A percentile compares a stretch with the other conserved stretches of the same genome.
Conservation (phyloP, 1,140 invertebrate species). For the Sycobia sp. region DNA sequence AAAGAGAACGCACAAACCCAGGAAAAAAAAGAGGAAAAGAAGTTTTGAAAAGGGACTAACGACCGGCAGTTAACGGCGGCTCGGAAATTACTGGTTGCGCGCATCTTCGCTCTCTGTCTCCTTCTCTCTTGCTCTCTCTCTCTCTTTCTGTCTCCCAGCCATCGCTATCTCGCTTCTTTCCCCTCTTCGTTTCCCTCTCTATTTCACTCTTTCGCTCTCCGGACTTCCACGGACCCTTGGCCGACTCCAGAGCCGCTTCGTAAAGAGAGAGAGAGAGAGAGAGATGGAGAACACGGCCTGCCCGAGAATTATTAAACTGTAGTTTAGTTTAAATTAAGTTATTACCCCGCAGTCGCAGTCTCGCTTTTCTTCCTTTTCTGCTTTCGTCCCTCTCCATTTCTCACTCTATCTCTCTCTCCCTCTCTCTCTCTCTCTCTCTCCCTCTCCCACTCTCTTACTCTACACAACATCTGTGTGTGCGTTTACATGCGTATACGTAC, state of each 20-base stretch:
- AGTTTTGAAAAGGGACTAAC: conserved; percentile 65
- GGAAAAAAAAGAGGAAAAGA: conserved; percentile 50
- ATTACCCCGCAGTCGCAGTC: conserved; percentile 56
- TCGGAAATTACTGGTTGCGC: conserved; percentile 62
- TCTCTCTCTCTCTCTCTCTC: conserved; percentile 6
- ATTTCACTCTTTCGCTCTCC: too few species aligned
- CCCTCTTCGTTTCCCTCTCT: too few species aligned
- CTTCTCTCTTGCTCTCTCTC: conserved; percentile 47
- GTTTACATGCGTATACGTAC: conserved; percentile 41
- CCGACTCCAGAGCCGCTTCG: too few species aligned
- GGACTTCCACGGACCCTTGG: too few species aligned
- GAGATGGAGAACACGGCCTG: conserved; percentile 29
- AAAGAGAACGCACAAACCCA: conserved; percentile 14
- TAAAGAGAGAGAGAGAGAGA: background rate
- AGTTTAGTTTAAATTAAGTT: conserved; percentile 66
- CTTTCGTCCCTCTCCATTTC: conserved; percentile 13
- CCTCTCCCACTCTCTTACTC: background rate
- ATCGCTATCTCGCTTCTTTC: too few species aligned
- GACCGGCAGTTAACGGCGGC: conserved; percentile 64
- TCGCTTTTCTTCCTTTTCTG: conserved; percentile 37
- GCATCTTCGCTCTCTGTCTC: conserved; percentile 54
- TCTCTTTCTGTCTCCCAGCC: conserved; percentile 44
- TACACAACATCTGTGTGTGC: conserved; percentile 27
- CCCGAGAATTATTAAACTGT: conserved; percentile 64
- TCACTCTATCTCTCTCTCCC: too few species aligned